Evolutionary conservation across 1,140 invertebrate genomes (phyloP), one percentile per base, ranked within the genome.

Genomic region (Papilio polytes): DNA sequence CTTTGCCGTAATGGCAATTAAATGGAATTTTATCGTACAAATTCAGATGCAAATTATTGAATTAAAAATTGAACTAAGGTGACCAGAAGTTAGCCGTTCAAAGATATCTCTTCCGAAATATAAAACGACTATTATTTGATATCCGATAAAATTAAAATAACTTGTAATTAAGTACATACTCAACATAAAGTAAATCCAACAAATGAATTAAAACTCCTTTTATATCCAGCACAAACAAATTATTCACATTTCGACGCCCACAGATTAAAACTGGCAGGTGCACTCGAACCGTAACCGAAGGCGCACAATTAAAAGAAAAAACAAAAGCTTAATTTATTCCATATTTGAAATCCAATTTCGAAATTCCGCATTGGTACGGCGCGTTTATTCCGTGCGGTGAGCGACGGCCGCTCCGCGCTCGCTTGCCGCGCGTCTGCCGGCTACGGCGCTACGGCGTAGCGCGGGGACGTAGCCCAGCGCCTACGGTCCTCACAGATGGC

Each of bases 361-460:
- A 80, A 80, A 56, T 74, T 80, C 66, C 41, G 80, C 80, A 74
- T 26, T 51, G 20, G 59, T 13, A 70, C 22, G 20, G 15, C 56
- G 51, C 63, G 48, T 51, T 48, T 26, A 74, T 74, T 74, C 10
- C n/a, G 20, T 20, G 18, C 44, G 41, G 20, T 36, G 44, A 74
- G 85, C 85, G 74, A 81, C 89, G 89, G 85, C 84, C 89, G 89
- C 84, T 82, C 87, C 83, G 87, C 82, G 82, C 85, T 81, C 80
- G 83, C 81, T 85, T 87, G 77, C 88, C 89, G 91, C 86, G 86
- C 87, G 82, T 91, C 87, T 92, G 90, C 85, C 90, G 90, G 80
- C 84, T 83, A 74, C 85, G 87, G 85, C 88, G 86, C 72, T 20
- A 12, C 72, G 70, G 12, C 46, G 74, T 81, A 74, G 76, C 36